These are phyloP conservation scores for Brachionus angularis DNA, from an alignment of 1,140 invertebrate genomes.

Conservation along the genomic window DNA sequence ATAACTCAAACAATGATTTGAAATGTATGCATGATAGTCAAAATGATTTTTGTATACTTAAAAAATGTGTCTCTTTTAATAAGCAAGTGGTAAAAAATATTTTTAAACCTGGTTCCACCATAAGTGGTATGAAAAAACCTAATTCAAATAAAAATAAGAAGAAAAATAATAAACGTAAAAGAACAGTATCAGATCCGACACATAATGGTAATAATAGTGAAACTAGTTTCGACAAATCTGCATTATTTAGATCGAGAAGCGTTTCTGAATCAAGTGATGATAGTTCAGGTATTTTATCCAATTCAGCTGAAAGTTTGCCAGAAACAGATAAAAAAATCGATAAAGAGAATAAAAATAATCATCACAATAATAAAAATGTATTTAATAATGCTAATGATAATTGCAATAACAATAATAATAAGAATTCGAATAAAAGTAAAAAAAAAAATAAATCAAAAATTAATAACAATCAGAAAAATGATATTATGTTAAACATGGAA, in stretches of 20 bases:
- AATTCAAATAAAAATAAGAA: constrained; percentile 22
- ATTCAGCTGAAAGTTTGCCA: neutral
- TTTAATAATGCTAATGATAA: too few relatives aligned
- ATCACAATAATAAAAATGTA: too few relatives aligned
- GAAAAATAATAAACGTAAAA: constrained; percentile 35
- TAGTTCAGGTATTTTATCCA: too few relatives aligned
- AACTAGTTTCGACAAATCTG: constrained; percentile 7
- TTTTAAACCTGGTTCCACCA: constrained; percentile 39
- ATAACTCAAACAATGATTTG: neutral
- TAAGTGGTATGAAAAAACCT: constrained; percentile 36
- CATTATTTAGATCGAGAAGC: constrained; percentile 11
- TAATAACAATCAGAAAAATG: too few relatives aligned
- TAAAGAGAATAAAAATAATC: neutral
- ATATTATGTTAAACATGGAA: constrained; percentile 8
- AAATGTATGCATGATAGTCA: constrained; percentile 14
- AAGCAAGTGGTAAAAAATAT: constrained; percentile 36
- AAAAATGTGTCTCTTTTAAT: constrained; percentile 42
- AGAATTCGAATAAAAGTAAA: neutral
- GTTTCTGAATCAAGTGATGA: constrained; percentile 38
- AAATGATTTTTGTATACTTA: neutral
- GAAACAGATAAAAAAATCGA: neutral
- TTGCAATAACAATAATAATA: neutral
- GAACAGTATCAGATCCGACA: constrained; percentile 30
- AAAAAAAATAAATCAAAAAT: too few relatives aligned
- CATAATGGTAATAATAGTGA: neutral